Percentiles rank a stretch among this genome's conserved stretches.
Evolutionary conservation across 2,113 vertebrate genomes (phyloP).

Genomic region (Megaleporinus macrocephalus): DNA sequence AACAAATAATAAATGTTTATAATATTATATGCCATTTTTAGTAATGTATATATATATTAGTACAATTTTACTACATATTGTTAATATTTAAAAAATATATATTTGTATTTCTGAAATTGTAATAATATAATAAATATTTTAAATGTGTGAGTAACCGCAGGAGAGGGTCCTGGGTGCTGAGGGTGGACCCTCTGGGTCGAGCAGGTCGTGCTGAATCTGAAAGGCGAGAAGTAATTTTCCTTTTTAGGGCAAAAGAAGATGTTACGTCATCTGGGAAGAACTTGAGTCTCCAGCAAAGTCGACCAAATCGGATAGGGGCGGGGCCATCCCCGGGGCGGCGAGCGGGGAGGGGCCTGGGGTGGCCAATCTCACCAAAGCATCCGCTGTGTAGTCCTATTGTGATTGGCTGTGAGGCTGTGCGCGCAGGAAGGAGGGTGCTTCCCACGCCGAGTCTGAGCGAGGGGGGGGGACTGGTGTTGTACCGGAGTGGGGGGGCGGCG

Average conservation of each 20-base stretch:
- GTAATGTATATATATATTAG: too few relatives aligned
- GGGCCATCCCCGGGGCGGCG: conserved; percentile 50
- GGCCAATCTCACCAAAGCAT: neutral
- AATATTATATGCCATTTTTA: too few relatives aligned
- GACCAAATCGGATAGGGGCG: conserved; percentile 54
- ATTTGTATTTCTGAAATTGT: too few relatives aligned
- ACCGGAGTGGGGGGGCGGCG: conserved; percentile 63
- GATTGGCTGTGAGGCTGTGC: conserved; percentile 21
- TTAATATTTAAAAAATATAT: too few relatives aligned
- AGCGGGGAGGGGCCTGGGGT: neutral
- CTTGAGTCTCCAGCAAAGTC: conserved; percentile 68
- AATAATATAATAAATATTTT: too few relatives aligned
- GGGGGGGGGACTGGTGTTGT: conserved; percentile 58
- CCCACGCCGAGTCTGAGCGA: conserved; percentile 60
- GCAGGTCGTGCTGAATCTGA: too few relatives aligned
- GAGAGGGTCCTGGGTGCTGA: too few relatives aligned
- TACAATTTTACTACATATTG: too few relatives aligned
- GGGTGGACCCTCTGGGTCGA: too few relatives aligned
- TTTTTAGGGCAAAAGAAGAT: conserved; percentile 81
- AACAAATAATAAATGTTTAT: too few relatives aligned
- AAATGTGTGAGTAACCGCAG: conserved; percentile 62
- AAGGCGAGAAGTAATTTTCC: conserved; percentile 46
- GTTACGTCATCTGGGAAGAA: conserved; percentile 77
- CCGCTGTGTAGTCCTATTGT: neutral
- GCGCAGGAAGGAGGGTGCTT: conserved; percentile 36